These are phyloP conservation scores for Hippocampus barbouri DNA, from an alignment of 2,113 vertebrate species.

Conservation along the genomic window DNA sequence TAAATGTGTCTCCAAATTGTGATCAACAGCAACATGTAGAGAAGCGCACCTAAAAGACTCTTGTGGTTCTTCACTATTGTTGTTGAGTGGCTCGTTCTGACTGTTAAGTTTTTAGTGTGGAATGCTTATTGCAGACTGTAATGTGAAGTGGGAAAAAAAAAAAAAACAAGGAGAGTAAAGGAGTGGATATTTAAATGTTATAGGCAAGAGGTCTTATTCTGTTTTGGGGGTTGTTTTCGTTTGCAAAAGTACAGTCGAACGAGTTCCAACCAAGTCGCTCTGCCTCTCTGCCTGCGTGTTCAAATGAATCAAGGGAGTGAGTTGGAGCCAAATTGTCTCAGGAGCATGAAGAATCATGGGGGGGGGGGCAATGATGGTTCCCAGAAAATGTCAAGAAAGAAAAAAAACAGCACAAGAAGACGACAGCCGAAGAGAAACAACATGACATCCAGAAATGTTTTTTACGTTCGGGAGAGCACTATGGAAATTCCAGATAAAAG, in stretches of 20 bases:
- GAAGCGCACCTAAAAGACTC: background rate
- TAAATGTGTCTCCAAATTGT: background rate
- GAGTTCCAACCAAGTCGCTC: background rate
- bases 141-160: background rate
- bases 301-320: constrained; percentile 31
- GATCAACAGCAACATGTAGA: background rate
- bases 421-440: too few relatives aligned
- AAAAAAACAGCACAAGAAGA: background rate
- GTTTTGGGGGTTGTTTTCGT: background rate
- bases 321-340: constrained; percentile 22
- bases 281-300: constrained; percentile 1
- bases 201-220: background rate
- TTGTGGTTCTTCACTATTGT: too few relatives aligned
- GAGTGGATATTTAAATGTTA: background rate
- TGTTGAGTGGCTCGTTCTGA: background rate
- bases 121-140: background rate
- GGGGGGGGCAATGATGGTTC: constrained; percentile 8
- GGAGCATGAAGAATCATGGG: constrained; percentile 11
- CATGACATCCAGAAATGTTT: too few relatives aligned
- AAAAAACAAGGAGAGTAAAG: background rate
- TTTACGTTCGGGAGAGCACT: too few relatives aligned
- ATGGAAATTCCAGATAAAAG: background rate
- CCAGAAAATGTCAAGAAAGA: constrained; percentile 17
- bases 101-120: background rate
- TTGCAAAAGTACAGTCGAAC: background rate